Conservation (phyloP, 2,113 vertebrate genomes). For the Hemicordylus capensis region DNA sequence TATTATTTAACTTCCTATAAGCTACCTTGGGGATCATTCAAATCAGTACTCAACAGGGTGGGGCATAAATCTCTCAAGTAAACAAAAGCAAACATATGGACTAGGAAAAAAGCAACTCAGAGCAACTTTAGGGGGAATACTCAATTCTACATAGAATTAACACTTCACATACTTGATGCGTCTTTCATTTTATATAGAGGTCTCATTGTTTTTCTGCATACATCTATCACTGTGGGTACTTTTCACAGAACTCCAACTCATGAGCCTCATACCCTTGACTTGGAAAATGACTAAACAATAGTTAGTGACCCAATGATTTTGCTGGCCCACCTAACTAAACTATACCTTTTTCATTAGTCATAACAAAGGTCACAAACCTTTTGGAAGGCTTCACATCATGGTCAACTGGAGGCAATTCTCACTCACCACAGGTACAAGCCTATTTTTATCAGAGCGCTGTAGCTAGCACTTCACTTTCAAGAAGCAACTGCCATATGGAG, state of each 20-base stretch:
- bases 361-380: neutral
- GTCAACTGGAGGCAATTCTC: neutral
- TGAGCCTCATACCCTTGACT: neutral
- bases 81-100: too few species aligned
- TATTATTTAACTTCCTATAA: too few species aligned
- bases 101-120: too few species aligned
- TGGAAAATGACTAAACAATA: neutral
- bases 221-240: too few species aligned
- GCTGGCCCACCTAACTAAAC: neutral
- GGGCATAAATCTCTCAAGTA: too few species aligned
- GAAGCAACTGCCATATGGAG: neutral
- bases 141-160: neutral
- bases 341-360: neutral
- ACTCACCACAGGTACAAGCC: neutral
- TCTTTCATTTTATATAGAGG: neutral
- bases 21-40: too few species aligned
- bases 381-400: neutral
- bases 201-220: neutral
- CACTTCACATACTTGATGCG: neutral
- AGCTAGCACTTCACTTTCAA: neutral
- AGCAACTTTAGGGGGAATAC: neutral
- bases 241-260: neutral
- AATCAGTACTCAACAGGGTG: too few species aligned
- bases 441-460: neutral
- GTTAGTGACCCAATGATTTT: neutral